Percentiles rank a stretch among this genome's conserved stretches.
phyloP scores from a whole-genome alignment of 2,113 vertebrate species.

The Promerops cafer region DNA sequence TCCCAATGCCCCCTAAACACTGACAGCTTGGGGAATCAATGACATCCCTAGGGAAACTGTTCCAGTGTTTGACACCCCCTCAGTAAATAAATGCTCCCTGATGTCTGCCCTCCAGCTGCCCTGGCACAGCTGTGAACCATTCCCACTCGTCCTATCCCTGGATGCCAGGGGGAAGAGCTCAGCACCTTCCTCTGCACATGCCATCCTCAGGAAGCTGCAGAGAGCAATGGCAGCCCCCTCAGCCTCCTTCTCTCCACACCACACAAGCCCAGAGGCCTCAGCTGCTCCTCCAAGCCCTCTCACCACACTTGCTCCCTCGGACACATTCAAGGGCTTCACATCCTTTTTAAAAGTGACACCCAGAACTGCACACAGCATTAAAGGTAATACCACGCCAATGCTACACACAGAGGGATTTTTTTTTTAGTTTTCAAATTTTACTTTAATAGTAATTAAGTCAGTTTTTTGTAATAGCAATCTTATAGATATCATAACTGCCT shows the following conservation, averaged over 20 bases:
- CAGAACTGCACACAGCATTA: background rate
- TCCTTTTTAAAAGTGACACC: background rate
- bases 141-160: rapidly evolving
- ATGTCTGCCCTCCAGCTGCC: background rate
- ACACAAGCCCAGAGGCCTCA: background rate
- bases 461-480: background rate
- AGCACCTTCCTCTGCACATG: background rate
- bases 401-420: too few species aligned
- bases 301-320: background rate
- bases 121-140: background rate
- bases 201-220: background rate
- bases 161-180: background rate
- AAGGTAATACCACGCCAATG: background rate
- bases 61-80: background rate
- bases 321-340: background rate
- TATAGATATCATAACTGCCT: background rate
- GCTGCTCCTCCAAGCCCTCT: background rate
- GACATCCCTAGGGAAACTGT: background rate
- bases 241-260: background rate
- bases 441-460: background rate
- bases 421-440: background rate
- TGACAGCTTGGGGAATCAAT: background rate
- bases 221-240: background rate
- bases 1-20: background rate
- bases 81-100: background rate